Evolutionary conservation across 92 coral and sea anemone species (phyloP), one percentile per base, ranked within the genome.

Genomic region (Zoanthus gigantus): DNA sequence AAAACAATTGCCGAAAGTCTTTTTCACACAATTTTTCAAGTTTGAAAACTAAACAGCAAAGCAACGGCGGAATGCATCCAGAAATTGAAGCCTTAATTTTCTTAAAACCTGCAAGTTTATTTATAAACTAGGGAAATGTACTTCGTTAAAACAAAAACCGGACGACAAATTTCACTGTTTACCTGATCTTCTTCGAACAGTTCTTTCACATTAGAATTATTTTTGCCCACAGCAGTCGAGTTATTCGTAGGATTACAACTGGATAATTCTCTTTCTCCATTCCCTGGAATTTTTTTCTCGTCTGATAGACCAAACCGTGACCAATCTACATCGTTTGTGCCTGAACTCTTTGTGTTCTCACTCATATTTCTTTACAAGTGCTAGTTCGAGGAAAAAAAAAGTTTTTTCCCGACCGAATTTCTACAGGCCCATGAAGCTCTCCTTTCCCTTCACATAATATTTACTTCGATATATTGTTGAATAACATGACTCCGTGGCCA

Each of bases 131-230:
- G 46, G 42, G 44, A 80, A 81, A 81, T 47, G 46, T 69, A 69
- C 74, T 69, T 34, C 74, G 17, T 46, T 63, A 8, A 69, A 69
- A 69, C 46, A 69, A 69, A 34, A 10, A 69, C 46, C 17, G 14
- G 32, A n/a, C 9, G 56, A 37, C 42, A 28, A 14, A 80, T 45
- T 45, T 81, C 6, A 47, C 31, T 79, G n/a, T 37, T 32, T 67
- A 81, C 85, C 85, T 81, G 85, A 81, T 81, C 75, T 66, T 81
- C 85, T 47, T 81, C 85, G 30, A 81, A 81, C 13, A 81, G 14
- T 45, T 81, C 85, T 50, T 81, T 81, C 58, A 81, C 85, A 11
- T 28, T 81, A 5, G 85, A 81, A 42, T 52, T 81, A 4, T 48
- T 81, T 50, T 81, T 81, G 14, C 85, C 75, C 6, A 58, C 85